Evolutionary conservation across 2,888 invertebrate genomes (phyloP).

Genomic region (Sisyra nigra): DNA sequence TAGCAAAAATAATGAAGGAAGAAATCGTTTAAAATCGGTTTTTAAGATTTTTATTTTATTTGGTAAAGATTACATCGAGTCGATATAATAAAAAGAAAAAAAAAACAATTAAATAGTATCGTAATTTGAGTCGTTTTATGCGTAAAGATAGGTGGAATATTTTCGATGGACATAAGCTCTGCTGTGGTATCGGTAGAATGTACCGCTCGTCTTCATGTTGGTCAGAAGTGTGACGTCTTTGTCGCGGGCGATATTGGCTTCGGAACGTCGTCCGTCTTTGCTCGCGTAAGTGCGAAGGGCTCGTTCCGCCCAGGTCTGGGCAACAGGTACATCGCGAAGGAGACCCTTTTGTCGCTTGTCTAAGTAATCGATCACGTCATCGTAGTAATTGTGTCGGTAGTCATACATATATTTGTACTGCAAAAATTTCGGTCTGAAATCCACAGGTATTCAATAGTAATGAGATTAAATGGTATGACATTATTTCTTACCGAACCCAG

Average conservation of each 20-base stretch:
- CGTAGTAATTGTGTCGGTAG: constrained; percentile 74
- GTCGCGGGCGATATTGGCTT: constrained; percentile 17
- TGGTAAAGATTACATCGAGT: no score
- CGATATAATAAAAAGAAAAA: no score
- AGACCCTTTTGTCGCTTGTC: constrained; percentile 56
- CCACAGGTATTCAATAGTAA: not conserved
- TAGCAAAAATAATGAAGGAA: no score
- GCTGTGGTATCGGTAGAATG: constrained; percentile 57
- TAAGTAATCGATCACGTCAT: constrained; percentile 69
- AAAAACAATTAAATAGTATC: not conserved
- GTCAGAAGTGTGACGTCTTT: constrained; percentile 33
- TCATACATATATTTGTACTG: constrained; percentile 72
- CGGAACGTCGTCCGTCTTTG: constrained; percentile 22
- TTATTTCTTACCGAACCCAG: constrained; percentile 53
- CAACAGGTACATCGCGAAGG: constrained; percentile 49
- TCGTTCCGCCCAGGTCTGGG: constrained; percentile 78
- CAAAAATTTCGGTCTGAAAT: constrained; percentile 51
- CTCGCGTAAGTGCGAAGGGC: constrained; percentile 50
- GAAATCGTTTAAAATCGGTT: no score
- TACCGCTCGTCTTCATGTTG: constrained; percentile 46
- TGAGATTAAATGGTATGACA: not conserved
- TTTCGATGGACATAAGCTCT: constrained; percentile 59
- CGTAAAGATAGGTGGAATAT: constrained; percentile 31
- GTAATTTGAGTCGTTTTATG: not conserved
- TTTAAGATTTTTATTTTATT: no score